A percentile compares a stretch with the other conserved stretches of the same genome.
Evolutionary conservation across 2,113 vertebrate genomes (phyloP).

Genomic region (Serilophus lunatus): DNA sequence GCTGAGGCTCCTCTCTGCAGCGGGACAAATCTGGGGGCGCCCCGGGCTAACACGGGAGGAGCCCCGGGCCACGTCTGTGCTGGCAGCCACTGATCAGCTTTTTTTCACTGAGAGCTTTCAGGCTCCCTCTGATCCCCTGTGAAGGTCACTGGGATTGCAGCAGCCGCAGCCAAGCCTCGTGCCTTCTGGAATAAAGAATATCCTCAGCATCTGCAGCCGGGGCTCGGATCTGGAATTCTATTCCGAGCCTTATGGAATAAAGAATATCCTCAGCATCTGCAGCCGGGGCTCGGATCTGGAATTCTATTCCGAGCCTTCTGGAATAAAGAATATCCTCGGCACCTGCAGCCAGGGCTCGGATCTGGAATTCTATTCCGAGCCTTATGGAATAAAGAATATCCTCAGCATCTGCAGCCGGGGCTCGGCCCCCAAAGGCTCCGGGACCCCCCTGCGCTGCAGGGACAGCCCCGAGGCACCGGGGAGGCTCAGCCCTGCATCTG

Average conservation of each 20-base stretch:
- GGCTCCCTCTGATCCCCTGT: not conserved
- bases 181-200: not conserved
- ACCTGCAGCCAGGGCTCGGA: too few species aligned
- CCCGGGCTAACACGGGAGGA: not conserved
- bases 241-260: too few species aligned
- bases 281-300: too few species aligned
- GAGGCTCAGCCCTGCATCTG: slow-evolving; percentile 7
- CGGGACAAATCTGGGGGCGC: not conserved
- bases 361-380: too few species aligned
- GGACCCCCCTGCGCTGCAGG: not conserved
- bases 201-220: not conserved
- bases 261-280: too few species aligned
- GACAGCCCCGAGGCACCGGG: not conserved
- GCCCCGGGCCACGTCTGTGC: not conserved
- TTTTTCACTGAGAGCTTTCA: not conserved
- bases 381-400: not conserved
- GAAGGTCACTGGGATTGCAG: slow-evolving; percentile 43
- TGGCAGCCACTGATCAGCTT: not conserved
- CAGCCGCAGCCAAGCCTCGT: not conserved
- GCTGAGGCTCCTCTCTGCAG: not conserved
- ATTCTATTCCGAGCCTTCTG: too few species aligned
- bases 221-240: too few species aligned
- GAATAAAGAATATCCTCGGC: too few species aligned
- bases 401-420: not conserved
- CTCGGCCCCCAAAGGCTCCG: too few species aligned